These are phyloP conservation scores for Dendrolimus punctatus DNA, from an alignment of 1,140 invertebrate species.

Conservation along the genomic window DNA sequence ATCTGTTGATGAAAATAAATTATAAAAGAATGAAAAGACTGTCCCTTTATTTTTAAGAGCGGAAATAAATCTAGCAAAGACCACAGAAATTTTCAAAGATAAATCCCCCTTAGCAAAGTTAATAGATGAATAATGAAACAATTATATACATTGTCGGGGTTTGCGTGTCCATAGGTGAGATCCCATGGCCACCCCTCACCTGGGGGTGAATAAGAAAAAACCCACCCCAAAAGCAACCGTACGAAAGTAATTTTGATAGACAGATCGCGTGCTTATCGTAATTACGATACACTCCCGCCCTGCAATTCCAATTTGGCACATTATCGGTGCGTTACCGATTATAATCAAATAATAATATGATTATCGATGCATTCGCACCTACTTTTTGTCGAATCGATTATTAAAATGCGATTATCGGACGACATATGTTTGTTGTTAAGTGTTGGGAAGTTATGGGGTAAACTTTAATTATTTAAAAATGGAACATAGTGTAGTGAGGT, in stretches of 20 bases:
- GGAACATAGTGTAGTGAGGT: no score
- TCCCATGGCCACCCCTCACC: constrained; percentile 27
- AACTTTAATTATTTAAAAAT: no score
- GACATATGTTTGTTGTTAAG: constrained; percentile 13
- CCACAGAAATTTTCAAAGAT: no score
- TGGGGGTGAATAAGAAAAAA: constrained; percentile 50
- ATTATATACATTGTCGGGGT: constrained; percentile 52
- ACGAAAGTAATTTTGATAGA: constrained; percentile 64
- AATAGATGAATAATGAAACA: constrained; percentile 69
- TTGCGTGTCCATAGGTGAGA: constrained; percentile 43
- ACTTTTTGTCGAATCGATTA: constrained; percentile 30
- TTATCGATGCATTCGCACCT: constrained; percentile 48
- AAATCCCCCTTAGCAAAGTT: constrained; percentile 39
- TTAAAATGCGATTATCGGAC: constrained; percentile 39
- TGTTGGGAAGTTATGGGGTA: no score
- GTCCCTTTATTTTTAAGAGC: no score
- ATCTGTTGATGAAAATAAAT: no score
- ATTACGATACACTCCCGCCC: constrained; percentile 34
- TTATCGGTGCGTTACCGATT: constrained; percentile 46
- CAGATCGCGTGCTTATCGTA: constrained; percentile 58
- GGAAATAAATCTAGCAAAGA: no score
- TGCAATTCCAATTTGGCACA: constrained; percentile 57
- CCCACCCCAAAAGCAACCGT: constrained; percentile 20
- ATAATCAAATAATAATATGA: constrained; percentile 13
- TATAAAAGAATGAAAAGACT: no score